Evolutionary conservation across 2,113 vertebrate genomes (phyloP).

Genomic region (Chlorodrepanis virens): DNA sequence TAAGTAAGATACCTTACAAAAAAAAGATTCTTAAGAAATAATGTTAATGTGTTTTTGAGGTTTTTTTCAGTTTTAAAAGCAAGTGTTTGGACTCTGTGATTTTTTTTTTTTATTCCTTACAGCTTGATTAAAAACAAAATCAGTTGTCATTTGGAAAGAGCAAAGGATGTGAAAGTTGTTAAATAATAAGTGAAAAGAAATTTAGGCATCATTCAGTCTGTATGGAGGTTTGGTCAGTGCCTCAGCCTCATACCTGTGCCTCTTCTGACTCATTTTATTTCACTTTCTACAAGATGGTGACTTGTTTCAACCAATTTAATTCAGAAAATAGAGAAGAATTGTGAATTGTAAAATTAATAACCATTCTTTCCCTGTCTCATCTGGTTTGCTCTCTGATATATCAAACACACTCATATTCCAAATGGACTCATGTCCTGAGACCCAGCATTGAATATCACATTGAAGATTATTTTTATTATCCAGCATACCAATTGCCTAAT

Average conservation of each 20-base stretch:
- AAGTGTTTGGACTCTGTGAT: not conserved
- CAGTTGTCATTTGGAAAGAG: not conserved
- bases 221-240: not conserved
- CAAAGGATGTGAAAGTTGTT: not conserved
- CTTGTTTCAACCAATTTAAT: not conserved
- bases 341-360: not conserved
- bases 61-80: not conserved
- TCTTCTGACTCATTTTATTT: not conserved
- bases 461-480: not conserved
- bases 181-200: not conserved
- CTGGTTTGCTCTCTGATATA: not conserved
- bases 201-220: not conserved
- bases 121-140: not conserved
- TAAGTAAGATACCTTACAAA: not conserved
- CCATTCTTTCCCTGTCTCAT: not conserved
- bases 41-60: rapidly evolving
- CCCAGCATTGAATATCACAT: not conserved
- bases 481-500: not conserved
- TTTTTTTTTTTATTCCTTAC: not conserved
- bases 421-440: not conserved
- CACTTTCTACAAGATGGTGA: not conserved
- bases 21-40: not conserved
- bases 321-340: not conserved
- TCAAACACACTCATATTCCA: not conserved
- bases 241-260: not conserved